These are phyloP conservation scores for Setophaga petechia DNA, from an alignment of 2,113 vertebrate genomes.

Conservation along the genomic window DNA sequence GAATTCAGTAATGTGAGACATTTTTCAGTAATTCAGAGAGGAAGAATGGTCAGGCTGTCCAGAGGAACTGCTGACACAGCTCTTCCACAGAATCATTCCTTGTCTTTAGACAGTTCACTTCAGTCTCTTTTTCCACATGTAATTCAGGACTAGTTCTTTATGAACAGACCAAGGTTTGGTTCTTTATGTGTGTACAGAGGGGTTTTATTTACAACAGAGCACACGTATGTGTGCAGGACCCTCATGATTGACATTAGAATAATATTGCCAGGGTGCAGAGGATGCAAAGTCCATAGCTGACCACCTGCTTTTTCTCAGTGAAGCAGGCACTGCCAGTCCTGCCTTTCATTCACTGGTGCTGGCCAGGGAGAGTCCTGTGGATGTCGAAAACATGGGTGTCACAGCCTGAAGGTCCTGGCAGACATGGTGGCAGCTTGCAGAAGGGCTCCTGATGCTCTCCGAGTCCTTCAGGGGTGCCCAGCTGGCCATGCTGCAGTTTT, in stretches of 20 bases:
- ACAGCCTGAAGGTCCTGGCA: background rate
- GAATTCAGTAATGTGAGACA: background rate
- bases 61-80: background rate
- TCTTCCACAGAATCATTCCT: background rate
- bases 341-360: rapidly evolving
- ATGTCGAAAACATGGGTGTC: background rate
- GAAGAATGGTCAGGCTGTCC: background rate
- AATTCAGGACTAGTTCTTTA: background rate
- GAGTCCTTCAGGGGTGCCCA: background rate
- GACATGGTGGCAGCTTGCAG: background rate
- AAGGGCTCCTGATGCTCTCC: background rate
- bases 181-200: background rate
- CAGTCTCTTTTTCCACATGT: background rate
- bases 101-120: background rate
- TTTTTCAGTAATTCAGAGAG: background rate
- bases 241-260: background rate
- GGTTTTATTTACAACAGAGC: background rate
- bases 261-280: background rate
- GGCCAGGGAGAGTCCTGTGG: background rate
- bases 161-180: background rate
- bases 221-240: background rate
- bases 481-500: background rate
- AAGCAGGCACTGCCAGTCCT: background rate
- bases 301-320: background rate
- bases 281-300: background rate